Conservation (phyloP, 2,888 invertebrate genomes). For the Mythimna albipuncta region DNA sequence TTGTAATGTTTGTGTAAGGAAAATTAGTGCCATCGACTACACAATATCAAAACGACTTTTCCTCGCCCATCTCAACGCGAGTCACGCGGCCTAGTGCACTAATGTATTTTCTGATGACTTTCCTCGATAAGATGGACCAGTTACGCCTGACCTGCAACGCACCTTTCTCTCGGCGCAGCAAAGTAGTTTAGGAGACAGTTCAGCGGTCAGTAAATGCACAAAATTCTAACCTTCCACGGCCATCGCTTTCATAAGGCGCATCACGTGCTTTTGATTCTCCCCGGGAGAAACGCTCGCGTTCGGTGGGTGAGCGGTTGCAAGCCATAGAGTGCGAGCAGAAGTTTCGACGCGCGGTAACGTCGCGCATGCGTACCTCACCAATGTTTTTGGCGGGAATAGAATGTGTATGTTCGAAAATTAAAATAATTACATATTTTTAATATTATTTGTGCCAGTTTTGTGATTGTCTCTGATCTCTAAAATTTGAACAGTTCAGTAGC, state of each 20-base stretch:
- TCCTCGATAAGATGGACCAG: conserved; percentile 50
- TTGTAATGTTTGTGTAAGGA: conserved; percentile 1
- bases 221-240: conserved; percentile 75
- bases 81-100: conserved; percentile 51
- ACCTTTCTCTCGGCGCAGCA: conserved; percentile 35
- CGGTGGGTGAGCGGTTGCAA: conserved; percentile 76
- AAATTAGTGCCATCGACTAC: conserved; percentile 28
- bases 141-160: conserved; percentile 43
- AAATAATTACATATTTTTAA: conserved; percentile 24
- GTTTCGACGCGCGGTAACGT: conserved; percentile 78
- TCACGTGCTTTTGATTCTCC: conserved; percentile 80
- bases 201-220: conserved; percentile 59
- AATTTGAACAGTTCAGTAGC: conserved; percentile 13
- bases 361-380: conserved; percentile 78
- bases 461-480: conserved; percentile 29
- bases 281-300: conserved; percentile 74
- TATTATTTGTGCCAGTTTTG: conserved; percentile 45
- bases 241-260: conserved; percentile 81
- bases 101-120: conserved; percentile 54
- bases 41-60: conserved; percentile 44
- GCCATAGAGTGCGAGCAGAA: conserved; percentile 74
- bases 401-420: conserved; percentile 54
- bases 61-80: conserved; percentile 47
- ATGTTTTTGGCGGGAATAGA: conserved; percentile 78
- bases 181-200: conserved; percentile 46